These are phyloP conservation scores for Epinotia demarniana DNA, from an alignment of 2,888 invertebrate species.

Conservation along the genomic window DNA sequence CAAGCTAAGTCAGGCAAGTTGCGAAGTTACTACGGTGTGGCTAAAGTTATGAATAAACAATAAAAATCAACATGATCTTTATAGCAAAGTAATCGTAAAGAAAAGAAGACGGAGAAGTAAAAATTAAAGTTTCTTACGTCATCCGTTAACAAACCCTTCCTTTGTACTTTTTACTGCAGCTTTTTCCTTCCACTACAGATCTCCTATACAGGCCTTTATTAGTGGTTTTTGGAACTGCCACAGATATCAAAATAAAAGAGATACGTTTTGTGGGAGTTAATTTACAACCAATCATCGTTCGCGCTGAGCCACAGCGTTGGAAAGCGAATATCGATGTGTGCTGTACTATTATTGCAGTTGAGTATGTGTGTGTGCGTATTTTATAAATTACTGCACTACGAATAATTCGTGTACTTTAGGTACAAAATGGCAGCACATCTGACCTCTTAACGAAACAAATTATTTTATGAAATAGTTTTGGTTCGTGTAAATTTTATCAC, in stretches of 20 bases:
- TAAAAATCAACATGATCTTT: constrained; percentile 28
- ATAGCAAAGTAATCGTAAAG: constrained; percentile 38
- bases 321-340: too few relatives aligned
- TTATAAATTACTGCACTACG: neutral
- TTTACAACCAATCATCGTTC: too few relatives aligned
- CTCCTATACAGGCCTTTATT: neutral
- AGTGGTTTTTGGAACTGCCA: neutral
- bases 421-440: too few relatives aligned
- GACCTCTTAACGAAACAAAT: too few relatives aligned
- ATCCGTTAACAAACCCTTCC: constrained; percentile 27
- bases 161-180: neutral
- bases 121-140: constrained; percentile 7
- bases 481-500: too few relatives aligned
- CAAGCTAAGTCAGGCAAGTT: constrained; percentile 37
- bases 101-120: constrained; percentile 26
- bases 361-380: neutral
- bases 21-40: constrained; percentile 33
- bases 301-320: too few relatives aligned
- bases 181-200: neutral
- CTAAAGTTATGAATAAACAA: constrained; percentile 16
- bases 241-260: neutral
- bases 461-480: too few relatives aligned
- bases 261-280: too few relatives aligned
- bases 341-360: neutral
- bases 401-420: neutral